Base-by-base conservation (phyloP, 2,113 vertebrate genomes). In the Microtus oregoni region DNA sequence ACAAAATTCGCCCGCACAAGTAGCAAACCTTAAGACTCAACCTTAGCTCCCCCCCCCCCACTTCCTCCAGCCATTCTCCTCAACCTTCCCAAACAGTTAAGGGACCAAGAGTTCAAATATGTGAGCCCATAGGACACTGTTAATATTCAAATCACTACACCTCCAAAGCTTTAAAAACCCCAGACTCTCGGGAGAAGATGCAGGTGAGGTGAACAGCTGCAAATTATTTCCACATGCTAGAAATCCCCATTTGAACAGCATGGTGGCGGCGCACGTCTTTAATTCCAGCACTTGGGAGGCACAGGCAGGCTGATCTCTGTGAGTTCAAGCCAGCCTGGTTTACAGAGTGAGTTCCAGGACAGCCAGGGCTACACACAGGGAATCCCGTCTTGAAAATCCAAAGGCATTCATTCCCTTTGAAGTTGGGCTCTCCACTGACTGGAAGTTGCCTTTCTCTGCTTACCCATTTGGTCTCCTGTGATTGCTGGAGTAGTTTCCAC, bases 341-440 rank as follows among this genome's bases (percentile, higher is more conserved):
- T 72, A 38, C 35, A 72, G 17, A 72, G 7, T 20, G 17, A 72
- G 19, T 72, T n/a, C 70, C 17, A 38, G 70, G 35, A 72, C 35
- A 20, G 35, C 35, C 70, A 72, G 35, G n/a, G 17, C 70, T 38
- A 8, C 35, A 20, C 70, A 9, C 70, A 72, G 70, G 20, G 70
- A 72, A n/a, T n/a, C 35, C 68, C 1, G 1, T 72, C 70, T 72
- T 19, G n/a, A 72, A 72, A 72, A 72, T 38, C 70, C 35, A 72
- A 38, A 0, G 1, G 0, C 5, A 32, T 77, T 28, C 47, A 44
- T 44, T 44, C 44, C 26, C n/a, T 30, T 22, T 3, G 44, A 67
- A 13, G 47, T 58, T n/a, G 72, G 24, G 28, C 0, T 77, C 58
- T 79, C 22, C 0, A 0, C 75, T 35, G 14, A 0, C 50, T 35